Conservation (phyloP, 2,113 vertebrate species). For the Elephas maximus region DNA sequence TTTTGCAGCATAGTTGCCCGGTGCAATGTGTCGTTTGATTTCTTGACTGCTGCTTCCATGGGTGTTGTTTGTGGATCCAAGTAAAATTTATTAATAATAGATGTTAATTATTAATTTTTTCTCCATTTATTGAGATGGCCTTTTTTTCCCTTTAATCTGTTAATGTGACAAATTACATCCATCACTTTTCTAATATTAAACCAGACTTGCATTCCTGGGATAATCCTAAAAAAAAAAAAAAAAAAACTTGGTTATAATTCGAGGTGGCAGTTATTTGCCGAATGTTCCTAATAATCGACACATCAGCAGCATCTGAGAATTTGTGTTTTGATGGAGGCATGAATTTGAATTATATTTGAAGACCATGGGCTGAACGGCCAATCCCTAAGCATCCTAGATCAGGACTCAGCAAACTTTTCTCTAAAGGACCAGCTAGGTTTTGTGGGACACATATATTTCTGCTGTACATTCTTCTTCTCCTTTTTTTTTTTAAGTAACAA, state of each 20-base stretch:
- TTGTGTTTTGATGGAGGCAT: not conserved
- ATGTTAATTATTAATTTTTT: too few relatives aligned
- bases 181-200: not conserved
- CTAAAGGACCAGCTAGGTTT: not conserved
- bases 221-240: too few relatives aligned
- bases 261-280: too few relatives aligned
- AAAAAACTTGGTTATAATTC: not conserved
- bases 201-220: not conserved
- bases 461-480: not conserved
- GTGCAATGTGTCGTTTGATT: too few relatives aligned
- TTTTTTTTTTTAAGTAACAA: not conserved
- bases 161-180: not conserved
- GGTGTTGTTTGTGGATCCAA: too few relatives aligned
- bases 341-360: not conserved
- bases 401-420: not conserved
- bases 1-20: too few relatives aligned
- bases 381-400: not conserved
- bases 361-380: not conserved
- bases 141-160: not conserved
- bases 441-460: not conserved
- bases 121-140: too few relatives aligned
- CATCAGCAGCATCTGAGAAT: not conserved
- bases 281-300: too few relatives aligned
- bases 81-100: too few relatives aligned
- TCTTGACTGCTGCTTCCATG: too few relatives aligned